A percentile compares a stretch with the other conserved stretches of the same genome.
phyloP scores from a whole-genome alignment of 2,113 vertebrate species.

The Myotis lucifugus region DNA sequence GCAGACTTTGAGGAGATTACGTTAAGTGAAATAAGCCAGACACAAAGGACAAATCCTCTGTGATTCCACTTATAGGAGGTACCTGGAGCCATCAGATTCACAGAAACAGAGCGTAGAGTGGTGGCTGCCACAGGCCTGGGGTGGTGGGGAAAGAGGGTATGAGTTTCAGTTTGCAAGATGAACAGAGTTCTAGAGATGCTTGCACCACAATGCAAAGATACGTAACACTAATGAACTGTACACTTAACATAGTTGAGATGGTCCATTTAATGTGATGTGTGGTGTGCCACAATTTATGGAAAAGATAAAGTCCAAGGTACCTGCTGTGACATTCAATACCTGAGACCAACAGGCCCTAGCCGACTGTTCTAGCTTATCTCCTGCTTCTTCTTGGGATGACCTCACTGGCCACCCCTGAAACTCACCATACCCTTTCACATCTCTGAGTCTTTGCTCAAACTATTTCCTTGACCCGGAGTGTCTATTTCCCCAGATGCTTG shows the following conservation, averaged over 20 bases:
- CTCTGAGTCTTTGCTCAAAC: neutral
- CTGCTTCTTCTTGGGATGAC: neutral
- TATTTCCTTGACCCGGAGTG: neutral
- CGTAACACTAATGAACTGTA: neutral
- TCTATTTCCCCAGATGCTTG: neutral
- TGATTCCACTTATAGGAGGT: neutral
- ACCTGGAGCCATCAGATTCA: neutral
- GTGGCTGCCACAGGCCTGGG: neutral
- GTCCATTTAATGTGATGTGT: neutral
- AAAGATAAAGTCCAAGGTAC: neutral
- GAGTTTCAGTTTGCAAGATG: neutral
- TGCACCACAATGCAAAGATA: neutral
- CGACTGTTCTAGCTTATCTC: neutral
- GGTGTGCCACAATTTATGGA: neutral
- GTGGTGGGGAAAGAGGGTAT: neutral
- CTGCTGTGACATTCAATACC: neutral
- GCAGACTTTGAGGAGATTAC: neutral
- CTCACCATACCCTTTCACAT: rapidly evolving
- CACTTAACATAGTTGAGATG: neutral
- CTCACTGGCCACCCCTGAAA: neutral
- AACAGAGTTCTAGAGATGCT: neutral
- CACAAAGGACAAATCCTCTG: neutral
- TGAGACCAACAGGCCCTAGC: neutral
- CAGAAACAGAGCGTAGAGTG: neutral
- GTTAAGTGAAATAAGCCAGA: neutral